phyloP scores from a whole-genome alignment of 1,140 invertebrate species.

The Maconellicoccus hirsutus region DNA sequence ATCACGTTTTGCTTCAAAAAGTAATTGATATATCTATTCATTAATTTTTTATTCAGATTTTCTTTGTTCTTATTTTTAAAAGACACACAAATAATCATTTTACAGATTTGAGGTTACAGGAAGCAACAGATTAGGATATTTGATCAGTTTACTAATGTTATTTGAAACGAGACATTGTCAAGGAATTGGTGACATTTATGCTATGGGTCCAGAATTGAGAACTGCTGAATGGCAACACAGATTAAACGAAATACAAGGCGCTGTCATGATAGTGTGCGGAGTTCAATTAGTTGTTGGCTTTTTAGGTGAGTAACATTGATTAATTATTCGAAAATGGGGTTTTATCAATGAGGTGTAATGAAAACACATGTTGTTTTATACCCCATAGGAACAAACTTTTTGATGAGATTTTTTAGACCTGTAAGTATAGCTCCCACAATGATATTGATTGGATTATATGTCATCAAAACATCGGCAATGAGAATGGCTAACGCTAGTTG shows the following conservation, averaged over 20 bases:
- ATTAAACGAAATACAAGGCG: slow-evolving; percentile 18
- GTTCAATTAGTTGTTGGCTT: slow-evolving; percentile 24
- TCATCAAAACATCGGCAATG: neutral
- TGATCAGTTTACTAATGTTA: slow-evolving; percentile 13
- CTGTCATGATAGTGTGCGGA: slow-evolving; percentile 7
- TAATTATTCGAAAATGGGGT: no score
- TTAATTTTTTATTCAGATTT: no score
- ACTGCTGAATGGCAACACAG: slow-evolving; percentile 24
- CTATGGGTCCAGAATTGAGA: slow-evolving; percentile 21
- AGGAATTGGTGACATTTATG: slow-evolving; percentile 22
- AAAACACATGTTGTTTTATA: neutral
- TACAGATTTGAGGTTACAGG: slow-evolving; percentile 25
- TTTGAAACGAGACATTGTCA: neutral
- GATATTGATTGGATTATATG: neutral
- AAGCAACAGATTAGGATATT: slow-evolving; percentile 22
- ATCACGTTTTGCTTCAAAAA: neutral
- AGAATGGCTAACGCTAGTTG: neutral
- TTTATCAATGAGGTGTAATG: no score
- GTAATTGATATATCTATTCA: neutral
- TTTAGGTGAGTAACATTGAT: no score
- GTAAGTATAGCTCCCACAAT: neutral
- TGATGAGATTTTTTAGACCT: neutral
- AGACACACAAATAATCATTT: neutral
- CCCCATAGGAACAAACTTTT: neutral
- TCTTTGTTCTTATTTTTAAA: neutral